Conservation (phyloP, 2,888 invertebrate genomes). For the Polymixis flavicincta region DNA sequence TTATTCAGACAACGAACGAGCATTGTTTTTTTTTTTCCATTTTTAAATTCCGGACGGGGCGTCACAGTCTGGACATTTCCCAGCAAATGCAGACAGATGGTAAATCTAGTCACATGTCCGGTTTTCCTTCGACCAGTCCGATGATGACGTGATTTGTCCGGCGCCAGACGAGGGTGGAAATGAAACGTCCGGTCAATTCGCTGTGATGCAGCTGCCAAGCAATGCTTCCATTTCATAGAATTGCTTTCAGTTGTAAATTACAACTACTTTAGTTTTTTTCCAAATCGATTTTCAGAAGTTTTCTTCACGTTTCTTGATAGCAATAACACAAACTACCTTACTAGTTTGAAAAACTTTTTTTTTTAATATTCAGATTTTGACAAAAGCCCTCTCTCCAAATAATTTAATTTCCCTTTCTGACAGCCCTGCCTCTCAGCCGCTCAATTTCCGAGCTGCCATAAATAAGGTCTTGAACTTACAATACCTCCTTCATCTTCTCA, state of each 20-base stretch:
- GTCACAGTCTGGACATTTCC: neutral
- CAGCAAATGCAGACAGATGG: neutral
- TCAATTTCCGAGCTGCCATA: conserved; percentile 43
- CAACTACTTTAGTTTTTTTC: neutral
- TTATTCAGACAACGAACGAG: neutral
- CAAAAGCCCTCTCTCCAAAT: neutral
- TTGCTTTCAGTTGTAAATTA: conserved; percentile 13
- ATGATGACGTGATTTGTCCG: conserved; percentile 38
- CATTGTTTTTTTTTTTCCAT: neutral
- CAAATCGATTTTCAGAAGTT: neutral
- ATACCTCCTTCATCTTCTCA: conserved; percentile 20
- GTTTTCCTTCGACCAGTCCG: neutral
- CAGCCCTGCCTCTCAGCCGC: conserved; percentile 19
- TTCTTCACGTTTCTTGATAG: neutral
- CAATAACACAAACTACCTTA: neutral
- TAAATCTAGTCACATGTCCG: neutral
- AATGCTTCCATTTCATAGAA: conserved; percentile 13
- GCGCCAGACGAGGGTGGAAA: conserved; percentile 41
- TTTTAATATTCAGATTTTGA: neutral
- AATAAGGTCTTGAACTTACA: conserved; percentile 40
- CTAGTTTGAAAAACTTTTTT: neutral
- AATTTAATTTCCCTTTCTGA: neutral
- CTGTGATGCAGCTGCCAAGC: conserved; percentile 29
- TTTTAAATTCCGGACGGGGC: neutral
- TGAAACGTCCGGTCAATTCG: conserved; percentile 51